These are phyloP conservation scores for Drosophila arawakana DNA, from an alignment of 1,140 invertebrate genomes.

Conservation along the genomic window DNA sequence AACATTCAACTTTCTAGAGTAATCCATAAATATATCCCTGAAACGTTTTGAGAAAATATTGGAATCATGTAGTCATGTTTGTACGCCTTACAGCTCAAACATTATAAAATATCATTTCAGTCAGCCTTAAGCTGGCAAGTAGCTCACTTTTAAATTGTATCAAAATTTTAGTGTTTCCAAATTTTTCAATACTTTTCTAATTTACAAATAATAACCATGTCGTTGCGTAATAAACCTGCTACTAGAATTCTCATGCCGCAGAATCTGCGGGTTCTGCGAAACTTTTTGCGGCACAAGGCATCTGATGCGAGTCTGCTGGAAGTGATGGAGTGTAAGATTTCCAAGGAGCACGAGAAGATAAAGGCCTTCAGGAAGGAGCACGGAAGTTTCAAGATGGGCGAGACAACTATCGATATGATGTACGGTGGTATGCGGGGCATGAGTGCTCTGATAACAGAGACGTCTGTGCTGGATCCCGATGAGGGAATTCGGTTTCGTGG, in stretches of 20 bases:
- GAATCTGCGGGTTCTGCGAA: not conserved
- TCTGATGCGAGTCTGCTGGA: conserved; percentile 14
- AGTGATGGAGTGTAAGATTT: conserved; percentile 40
- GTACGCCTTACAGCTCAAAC: not conserved
- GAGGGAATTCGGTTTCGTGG: conserved; percentile 97
- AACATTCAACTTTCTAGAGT: no score
- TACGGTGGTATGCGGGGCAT: conserved; percentile 97
- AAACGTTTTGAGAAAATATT: not conserved
- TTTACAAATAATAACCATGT: not conserved
- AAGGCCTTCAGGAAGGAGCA: conserved; percentile 36
- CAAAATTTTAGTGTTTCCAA: not conserved
- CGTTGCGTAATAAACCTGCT: not conserved
- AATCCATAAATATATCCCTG: no score
- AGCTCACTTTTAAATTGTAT: not conserved
- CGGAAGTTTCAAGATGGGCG: conserved; percentile 39
- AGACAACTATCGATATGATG: conserved; percentile 87
- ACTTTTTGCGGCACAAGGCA: not conserved
- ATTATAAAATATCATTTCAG: not conserved
- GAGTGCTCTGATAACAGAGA: conserved; percentile 96
- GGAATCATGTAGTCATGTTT: not conserved
- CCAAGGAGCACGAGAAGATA: conserved; percentile 37
- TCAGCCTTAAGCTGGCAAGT: not conserved
- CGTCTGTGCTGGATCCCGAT: conserved; percentile 96
- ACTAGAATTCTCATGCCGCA: not conserved
- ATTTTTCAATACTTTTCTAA: not conserved